These are phyloP conservation scores for Tolypeutes matacus DNA, from an alignment of 2,797 vertebrate species.

Conservation along the genomic window DNA sequence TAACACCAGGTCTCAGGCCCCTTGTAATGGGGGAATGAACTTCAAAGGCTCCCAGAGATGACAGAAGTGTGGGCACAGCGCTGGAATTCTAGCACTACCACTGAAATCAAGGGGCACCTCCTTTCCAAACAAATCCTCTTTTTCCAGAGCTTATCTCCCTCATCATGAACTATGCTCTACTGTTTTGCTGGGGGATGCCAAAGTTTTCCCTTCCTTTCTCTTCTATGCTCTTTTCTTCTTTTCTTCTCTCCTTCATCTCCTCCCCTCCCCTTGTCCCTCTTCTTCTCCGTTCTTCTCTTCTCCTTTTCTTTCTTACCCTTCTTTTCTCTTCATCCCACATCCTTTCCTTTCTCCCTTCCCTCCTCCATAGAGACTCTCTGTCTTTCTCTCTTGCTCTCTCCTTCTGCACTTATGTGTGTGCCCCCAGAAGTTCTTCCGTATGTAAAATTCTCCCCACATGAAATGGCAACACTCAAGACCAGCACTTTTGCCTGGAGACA, in stretches of 20 bases:
- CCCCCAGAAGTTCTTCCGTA: background rate
- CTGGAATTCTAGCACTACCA: background rate
- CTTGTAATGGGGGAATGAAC: background rate
- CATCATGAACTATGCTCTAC: background rate
- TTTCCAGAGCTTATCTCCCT: background rate
- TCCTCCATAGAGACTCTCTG: background rate
- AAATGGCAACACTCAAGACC: background rate
- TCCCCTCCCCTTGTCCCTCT: accelerated
- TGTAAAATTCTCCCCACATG: background rate
- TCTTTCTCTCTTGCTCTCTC: background rate
- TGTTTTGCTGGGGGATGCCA: background rate
- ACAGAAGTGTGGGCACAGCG: accelerated
- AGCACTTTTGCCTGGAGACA: background rate
- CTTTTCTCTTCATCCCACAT: no score
- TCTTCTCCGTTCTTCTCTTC: no score
- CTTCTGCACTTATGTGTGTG: background rate
- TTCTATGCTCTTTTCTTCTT: no score
- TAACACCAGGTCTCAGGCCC: background rate
- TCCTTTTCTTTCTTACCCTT: background rate
- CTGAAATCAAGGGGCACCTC: background rate
- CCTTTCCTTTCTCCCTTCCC: background rate
- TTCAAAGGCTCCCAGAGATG: background rate
- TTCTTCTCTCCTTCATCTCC: no score
- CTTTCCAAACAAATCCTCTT: background rate
- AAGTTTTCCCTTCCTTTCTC: background rate